These are phyloP conservation scores for Heliangelus exortis DNA, from an alignment of 2,797 vertebrate genomes.

Conservation along the genomic window DNA sequence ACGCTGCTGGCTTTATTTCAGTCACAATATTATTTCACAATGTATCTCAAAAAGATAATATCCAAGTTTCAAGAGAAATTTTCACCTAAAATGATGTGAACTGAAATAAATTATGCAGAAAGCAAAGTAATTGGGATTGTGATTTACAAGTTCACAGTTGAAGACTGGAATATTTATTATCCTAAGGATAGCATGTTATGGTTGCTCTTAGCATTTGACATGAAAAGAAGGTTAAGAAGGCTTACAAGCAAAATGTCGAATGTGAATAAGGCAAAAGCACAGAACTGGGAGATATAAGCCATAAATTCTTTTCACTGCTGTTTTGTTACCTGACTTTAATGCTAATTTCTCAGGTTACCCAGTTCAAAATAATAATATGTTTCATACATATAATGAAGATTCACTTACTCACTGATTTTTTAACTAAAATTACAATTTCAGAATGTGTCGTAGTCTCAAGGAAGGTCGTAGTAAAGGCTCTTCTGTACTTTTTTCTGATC, in stretches of 20 bases:
- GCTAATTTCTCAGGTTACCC: neutral
- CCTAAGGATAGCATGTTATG: neutral
- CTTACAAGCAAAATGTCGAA: neutral
- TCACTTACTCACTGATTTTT: neutral
- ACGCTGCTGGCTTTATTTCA: neutral
- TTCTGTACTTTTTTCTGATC: neutral
- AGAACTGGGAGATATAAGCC: neutral
- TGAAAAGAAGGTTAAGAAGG: neutral
- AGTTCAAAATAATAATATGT: neutral
- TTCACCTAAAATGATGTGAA: neutral
- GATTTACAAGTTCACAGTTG: neutral
- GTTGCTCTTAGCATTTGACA: neutral
- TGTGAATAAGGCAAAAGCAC: neutral
- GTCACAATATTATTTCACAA: neutral
- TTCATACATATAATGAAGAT: neutral
- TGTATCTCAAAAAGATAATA: neutral
- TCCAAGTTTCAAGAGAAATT: neutral
- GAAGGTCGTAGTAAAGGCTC: neutral
- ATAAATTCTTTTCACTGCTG: neutral
- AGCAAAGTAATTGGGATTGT: neutral
- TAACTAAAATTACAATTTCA: rapidly evolving
- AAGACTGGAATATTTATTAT: neutral
- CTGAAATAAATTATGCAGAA: neutral
- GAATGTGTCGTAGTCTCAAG: neutral
- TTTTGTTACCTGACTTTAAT: neutral